These are phyloP conservation scores for Pedetes capensis DNA, from an alignment of 2,113 vertebrate species.

Conservation along the genomic window DNA sequence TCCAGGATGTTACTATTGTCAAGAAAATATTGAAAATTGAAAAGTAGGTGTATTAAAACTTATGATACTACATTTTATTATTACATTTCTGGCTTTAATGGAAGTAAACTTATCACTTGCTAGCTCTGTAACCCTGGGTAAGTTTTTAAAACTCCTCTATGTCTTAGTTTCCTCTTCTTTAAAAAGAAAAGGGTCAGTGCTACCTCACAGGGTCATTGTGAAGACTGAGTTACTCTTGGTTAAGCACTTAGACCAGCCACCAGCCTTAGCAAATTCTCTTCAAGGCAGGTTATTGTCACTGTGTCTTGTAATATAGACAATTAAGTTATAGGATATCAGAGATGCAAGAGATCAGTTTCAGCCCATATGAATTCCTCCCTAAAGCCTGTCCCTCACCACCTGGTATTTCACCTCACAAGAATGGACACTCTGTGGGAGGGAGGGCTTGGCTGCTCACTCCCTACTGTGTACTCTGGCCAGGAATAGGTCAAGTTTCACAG, in stretches of 20 bases:
- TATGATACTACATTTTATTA: no score
- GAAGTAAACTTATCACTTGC: background rate
- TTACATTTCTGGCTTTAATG: constrained; percentile 7
- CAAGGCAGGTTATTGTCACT: background rate
- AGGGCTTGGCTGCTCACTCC: background rate
- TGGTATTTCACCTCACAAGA: background rate
- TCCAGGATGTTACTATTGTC: background rate
- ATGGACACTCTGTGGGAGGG: accelerated
- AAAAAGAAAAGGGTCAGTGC: background rate
- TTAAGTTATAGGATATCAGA: background rate
- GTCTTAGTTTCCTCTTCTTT: background rate
- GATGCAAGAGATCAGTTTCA: background rate
- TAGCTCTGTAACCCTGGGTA: background rate
- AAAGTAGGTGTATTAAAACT: background rate
- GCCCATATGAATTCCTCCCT: background rate
- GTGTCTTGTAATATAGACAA: background rate
- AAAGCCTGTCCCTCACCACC: background rate
- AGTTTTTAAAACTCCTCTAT: background rate
- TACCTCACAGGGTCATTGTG: background rate
- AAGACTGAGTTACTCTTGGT: background rate
- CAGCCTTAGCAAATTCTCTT: background rate
- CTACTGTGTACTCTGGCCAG: background rate
- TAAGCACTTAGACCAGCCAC: background rate
- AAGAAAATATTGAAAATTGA: constrained; percentile 7
- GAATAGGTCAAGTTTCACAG: background rate